Base-by-base conservation (phyloP, 1,140 invertebrate genomes). In the Anastrepha ludens region DNA sequence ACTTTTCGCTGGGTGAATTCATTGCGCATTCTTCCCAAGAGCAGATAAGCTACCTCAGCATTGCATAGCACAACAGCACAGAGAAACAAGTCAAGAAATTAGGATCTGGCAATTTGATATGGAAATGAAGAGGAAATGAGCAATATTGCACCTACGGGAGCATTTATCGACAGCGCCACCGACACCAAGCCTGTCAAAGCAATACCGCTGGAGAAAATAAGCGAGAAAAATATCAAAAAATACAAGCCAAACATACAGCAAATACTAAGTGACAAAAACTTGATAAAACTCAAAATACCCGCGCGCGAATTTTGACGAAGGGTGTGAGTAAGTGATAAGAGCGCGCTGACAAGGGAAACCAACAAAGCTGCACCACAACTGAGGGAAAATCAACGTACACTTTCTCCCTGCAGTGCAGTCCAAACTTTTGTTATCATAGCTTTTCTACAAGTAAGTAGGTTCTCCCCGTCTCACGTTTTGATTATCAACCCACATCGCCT, bases 101-200 rank as follows among this genome's bases (percentile, higher is more conserved):
- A 81, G 74, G n/a, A 55, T 20, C 74, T 81, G 47, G 47, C 74
- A 58, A 20, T 81, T 81, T 50, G 74, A 81, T 58, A 81, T 81
- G 47, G 47, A 81, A 81, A 50, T 81, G 47, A 81, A 55, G 47
- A 81, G 74, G 47, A 81, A 81, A 55, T 81, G 6, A 81, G 47
- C 2, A 55, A 81, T 81, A 81, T 81, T 81, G 74, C 74, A 81
- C 74, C 74, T 81, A 58, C 74, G 74, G 74, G 74, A 81, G 8
- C 47, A 17, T 81, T 81, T 81, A 81, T n/a, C 44, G 74, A 81
- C 74, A 70, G n/a, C n/a, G 9, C 7, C n/a, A 50, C 11, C 50
- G 11, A 81, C n/a, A 13, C 47, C 7, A 17, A 81, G 74, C 2
- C 6, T 55, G n/a, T 11, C 13, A 55, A 81, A 55, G 1, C 17